These are phyloP conservation scores for Genyomyrus donnyi DNA, from an alignment of 2,113 vertebrate genomes.

Conservation along the genomic window DNA sequence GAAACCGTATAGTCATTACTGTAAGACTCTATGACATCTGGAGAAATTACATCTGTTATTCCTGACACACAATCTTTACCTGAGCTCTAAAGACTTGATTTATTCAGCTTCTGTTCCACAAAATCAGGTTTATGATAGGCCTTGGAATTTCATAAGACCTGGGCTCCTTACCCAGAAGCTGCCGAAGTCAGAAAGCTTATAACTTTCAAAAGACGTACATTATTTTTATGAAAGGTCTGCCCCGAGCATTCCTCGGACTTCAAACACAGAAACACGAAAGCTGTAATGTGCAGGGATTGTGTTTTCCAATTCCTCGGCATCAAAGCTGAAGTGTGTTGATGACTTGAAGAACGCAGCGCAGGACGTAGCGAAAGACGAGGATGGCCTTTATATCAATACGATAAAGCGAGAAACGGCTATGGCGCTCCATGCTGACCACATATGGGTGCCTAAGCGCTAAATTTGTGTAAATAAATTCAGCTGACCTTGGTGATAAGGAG, in stretches of 20 bases:
- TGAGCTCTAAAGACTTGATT: slow-evolving; percentile 51
- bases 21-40: slow-evolving; percentile 51
- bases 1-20: slow-evolving; percentile 52
- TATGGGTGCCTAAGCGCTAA: background rate
- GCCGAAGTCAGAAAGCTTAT: slow-evolving; percentile 41
- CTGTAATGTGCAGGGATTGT: slow-evolving; percentile 13
- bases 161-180: slow-evolving; percentile 33
- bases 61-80: slow-evolving; percentile 44
- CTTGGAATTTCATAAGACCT: slow-evolving; percentile 50
- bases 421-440: background rate
- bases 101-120: slow-evolving; percentile 46
- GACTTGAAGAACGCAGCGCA: background rate
- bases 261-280: slow-evolving; percentile 24
- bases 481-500: background rate
- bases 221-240: slow-evolving; percentile 43
- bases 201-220: slow-evolving; percentile 23
- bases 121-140: slow-evolving; percentile 38
- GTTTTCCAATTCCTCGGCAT: slow-evolving; percentile 17
- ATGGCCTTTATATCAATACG: background rate
- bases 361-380: background rate
- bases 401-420: background rate
- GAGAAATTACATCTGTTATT: slow-evolving; percentile 48
- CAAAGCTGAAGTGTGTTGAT: slow-evolving; percentile 18
- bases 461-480: background rate
- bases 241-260: slow-evolving; percentile 26